phyloP scores from a whole-genome alignment of 2,888 invertebrate genomes.

The Ommatoiulus sabulosus region DNA sequence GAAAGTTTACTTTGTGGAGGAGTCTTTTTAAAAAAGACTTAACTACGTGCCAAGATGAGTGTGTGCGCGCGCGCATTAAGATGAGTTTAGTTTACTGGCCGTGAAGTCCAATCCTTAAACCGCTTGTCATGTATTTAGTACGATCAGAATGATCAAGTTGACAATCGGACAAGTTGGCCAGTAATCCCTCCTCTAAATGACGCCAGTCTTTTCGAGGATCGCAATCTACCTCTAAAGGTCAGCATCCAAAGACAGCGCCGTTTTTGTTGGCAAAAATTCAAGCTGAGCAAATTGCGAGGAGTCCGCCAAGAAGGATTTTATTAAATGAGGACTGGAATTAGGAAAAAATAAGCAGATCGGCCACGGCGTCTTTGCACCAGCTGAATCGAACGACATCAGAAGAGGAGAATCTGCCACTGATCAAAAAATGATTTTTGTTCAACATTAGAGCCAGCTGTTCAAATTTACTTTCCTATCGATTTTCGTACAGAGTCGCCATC shows the following conservation, averaged over 20 bases:
- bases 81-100: not conserved
- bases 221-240: not conserved
- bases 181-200: not conserved
- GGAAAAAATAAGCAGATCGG: not conserved
- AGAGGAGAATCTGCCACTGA: not conserved
- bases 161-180: slow-evolving; percentile 10
- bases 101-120: slow-evolving; percentile 30
- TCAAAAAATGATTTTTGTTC: not conserved
- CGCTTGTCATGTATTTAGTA: slow-evolving; percentile 37
- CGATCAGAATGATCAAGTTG: slow-evolving; percentile 1
- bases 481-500: not conserved
- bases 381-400: not conserved
- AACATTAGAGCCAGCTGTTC: not conserved
- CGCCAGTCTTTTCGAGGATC: not conserved
- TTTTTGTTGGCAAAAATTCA: slow-evolving; percentile 38
- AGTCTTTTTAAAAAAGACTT: not conserved
- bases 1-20: not conserved
- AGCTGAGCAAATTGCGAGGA: not conserved
- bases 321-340: slow-evolving; percentile 9
- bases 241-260: not conserved
- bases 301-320: not conserved
- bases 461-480: not conserved
- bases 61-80: slow-evolving; percentile 15
- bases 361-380: not conserved
- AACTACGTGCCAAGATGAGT: slow-evolving; percentile 6